phyloP scores from a whole-genome alignment of 2,797 vertebrate genomes.

The Amphiprion clarkii region DNA sequence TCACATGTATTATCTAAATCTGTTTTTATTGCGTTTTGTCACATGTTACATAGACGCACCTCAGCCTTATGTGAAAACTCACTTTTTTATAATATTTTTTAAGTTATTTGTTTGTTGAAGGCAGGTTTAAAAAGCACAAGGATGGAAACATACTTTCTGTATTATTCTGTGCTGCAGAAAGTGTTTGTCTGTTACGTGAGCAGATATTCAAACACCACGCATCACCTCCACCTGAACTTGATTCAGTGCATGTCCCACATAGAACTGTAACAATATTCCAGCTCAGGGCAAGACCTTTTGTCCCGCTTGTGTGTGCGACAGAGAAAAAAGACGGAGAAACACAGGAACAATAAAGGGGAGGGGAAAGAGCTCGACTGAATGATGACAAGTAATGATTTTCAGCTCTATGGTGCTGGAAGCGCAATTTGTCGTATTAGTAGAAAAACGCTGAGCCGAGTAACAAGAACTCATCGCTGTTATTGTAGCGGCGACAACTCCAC shows the following conservation, averaged over 20 bases:
- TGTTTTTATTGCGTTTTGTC: neutral
- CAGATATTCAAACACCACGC: neutral
- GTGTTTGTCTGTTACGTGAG: neutral
- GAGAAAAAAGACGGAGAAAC: neutral
- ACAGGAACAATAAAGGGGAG: conserved; percentile 15
- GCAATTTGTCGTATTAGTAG: conserved; percentile 65
- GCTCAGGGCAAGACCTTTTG: conserved; percentile 16
- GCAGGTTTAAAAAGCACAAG: too few species aligned
- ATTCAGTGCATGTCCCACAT: conserved; percentile 14
- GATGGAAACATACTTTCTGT: neutral
- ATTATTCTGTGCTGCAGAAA: neutral
- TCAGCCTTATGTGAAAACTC: too few species aligned
- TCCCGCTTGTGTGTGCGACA: conserved; percentile 1
- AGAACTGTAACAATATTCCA: neutral
- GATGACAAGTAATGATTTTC: conserved; percentile 64
- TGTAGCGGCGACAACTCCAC: conserved; percentile 56
- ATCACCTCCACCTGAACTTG: neutral
- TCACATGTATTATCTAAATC: neutral
- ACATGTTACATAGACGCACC: too few species aligned
- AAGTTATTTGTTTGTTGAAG: neutral
- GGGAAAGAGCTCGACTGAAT: conserved; percentile 40
- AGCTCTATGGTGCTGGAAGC: conserved; percentile 38
- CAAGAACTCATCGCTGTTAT: conserved; percentile 67
- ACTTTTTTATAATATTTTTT: too few species aligned
- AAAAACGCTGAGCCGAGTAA: conserved; percentile 66